Conservation (phyloP, 2,113 vertebrate genomes). For the Phalacrocorax aristotelis region DNA sequence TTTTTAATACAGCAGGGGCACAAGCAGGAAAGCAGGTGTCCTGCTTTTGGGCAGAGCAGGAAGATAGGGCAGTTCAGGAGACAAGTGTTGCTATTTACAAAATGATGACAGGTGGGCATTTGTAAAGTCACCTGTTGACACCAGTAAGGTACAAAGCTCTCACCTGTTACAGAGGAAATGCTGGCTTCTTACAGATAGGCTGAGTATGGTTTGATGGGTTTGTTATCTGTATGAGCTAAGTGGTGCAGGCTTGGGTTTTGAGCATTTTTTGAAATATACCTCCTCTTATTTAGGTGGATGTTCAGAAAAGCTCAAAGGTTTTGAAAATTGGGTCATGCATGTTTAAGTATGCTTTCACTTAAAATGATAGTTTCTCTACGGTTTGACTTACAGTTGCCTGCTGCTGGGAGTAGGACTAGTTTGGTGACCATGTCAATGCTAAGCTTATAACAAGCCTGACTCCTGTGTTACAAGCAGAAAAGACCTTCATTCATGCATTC, state of each 20-base stretch:
- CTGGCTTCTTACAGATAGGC: background rate
- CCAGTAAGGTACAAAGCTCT: background rate
- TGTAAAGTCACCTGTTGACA: constrained; percentile 11
- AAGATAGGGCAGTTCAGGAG: background rate
- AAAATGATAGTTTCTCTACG: background rate
- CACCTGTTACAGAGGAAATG: background rate
- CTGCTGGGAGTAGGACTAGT: background rate
- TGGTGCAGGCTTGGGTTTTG: background rate
- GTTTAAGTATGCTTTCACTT: background rate
- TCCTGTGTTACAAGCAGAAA: background rate
- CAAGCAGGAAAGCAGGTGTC: constrained; percentile 18
- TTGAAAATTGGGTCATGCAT: background rate
- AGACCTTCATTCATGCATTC: background rate
- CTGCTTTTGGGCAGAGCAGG: background rate
- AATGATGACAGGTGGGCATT: background rate
- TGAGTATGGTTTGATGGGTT: background rate
- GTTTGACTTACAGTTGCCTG: background rate
- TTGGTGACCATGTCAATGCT: background rate
- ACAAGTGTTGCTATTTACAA: constrained; percentile 4
- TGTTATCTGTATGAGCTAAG: background rate
- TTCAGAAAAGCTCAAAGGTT: background rate
- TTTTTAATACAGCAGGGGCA: background rate
- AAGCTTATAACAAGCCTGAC: background rate
- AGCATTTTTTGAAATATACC: background rate
- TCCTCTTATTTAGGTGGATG: background rate